A percentile compares a stretch with the other conserved stretches of the same genome.
Conservation (phyloP, 2,113 vertebrate species). For the Nymphicus hollandicus region DNA sequence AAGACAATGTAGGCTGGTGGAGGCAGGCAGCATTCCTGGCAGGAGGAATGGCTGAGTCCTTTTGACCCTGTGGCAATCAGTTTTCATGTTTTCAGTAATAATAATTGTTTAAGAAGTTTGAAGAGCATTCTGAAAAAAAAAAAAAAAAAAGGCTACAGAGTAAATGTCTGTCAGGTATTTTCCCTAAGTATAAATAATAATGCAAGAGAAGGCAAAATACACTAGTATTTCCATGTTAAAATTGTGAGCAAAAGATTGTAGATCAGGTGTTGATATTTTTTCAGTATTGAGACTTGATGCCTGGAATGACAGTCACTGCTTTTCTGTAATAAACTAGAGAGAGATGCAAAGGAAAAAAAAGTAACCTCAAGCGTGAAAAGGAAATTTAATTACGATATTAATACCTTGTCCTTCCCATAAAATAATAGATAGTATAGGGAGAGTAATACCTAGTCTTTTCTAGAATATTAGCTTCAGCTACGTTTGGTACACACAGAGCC, state of each 20-base stretch:
- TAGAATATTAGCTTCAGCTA: background rate
- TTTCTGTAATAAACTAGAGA: background rate
- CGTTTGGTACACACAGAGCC: background rate
- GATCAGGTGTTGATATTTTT: background rate
- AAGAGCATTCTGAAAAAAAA: background rate
- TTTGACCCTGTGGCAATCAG: background rate
- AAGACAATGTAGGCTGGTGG: background rate
- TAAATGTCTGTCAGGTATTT: background rate
- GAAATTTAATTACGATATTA: background rate
- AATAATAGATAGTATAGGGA: background rate
- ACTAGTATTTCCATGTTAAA: background rate
- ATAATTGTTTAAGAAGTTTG: background rate
- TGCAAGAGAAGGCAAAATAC: background rate
- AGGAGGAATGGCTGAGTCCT: background rate
- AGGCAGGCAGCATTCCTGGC: background rate
- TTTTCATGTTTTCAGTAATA: background rate
- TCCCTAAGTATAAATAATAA: background rate
- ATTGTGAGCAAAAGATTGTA: background rate
- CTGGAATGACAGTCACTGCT: background rate
- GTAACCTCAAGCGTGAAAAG: background rate
- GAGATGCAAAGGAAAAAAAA: background rate
- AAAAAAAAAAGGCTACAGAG: background rate
- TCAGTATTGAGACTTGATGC: background rate
- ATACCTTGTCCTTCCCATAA: background rate
- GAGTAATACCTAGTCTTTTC: background rate